Conservation (phyloP, 2,113 vertebrate genomes). For the Tupaia tana region DNA sequence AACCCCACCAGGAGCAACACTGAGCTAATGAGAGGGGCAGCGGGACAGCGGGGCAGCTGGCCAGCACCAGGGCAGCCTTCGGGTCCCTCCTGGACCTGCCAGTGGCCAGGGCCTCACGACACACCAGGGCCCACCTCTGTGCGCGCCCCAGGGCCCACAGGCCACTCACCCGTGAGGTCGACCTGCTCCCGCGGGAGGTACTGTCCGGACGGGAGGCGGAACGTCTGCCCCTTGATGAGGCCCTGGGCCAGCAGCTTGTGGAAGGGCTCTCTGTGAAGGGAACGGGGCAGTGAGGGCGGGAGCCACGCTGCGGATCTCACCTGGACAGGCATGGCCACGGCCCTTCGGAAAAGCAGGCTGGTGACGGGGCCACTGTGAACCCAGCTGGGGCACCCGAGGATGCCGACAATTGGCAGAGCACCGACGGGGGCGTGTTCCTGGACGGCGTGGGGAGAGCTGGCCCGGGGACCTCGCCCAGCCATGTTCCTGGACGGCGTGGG, state of each 20-base stretch:
- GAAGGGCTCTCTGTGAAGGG: slow-evolving; percentile 93
- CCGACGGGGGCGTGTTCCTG: too few species aligned
- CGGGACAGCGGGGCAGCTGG: background rate
- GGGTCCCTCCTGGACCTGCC: slow-evolving; percentile 1
- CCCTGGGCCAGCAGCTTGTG: slow-evolving; percentile 96
- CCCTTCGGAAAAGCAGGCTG: background rate
- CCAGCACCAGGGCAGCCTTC: too few species aligned
- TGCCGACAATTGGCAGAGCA: too few species aligned
- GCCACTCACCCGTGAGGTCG: slow-evolving; percentile 92
- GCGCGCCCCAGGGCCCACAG: background rate
- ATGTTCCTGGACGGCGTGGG: background rate
- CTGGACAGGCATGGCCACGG: background rate
- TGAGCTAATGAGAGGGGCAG: too few species aligned
- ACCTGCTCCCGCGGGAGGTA: slow-evolving; percentile 93
- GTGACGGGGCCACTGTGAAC: background rate
- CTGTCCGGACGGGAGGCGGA: slow-evolving; percentile 90
- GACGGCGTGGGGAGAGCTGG: background rate
- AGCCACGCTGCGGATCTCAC: too few species aligned
- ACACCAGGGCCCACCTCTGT: too few species aligned
- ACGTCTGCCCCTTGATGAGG: slow-evolving; percentile 97
- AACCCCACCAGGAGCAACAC: background rate
- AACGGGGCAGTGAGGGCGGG: too few species aligned
- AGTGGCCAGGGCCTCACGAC: background rate
- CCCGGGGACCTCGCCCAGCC: too few species aligned
- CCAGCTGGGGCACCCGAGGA: too few species aligned